Percentiles rank a stretch among this genome's conserved stretches.
Evolutionary conservation across 2,113 vertebrate genomes (phyloP).

Genomic region (Corythornis vintsioides): DNA sequence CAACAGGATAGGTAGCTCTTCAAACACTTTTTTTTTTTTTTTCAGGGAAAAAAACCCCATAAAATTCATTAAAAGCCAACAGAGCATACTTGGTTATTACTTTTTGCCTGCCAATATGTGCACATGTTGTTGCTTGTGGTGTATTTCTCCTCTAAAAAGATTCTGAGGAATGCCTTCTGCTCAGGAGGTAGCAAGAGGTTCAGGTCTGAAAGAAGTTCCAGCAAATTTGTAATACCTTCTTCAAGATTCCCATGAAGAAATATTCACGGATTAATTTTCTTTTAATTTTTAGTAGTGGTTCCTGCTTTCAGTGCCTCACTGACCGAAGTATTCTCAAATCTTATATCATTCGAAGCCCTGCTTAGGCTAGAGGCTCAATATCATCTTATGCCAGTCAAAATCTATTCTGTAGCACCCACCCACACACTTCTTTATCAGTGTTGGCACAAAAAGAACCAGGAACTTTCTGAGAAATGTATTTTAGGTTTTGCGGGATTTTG

Average conservation of each 20-base stretch:
- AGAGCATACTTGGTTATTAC: background rate
- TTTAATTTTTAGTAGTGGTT: background rate
- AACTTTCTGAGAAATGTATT: accelerated
- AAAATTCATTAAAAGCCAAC: background rate
- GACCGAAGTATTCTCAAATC: background rate
- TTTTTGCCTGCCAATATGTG: background rate
- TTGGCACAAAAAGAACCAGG: background rate
- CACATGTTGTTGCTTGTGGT: background rate
- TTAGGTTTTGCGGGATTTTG: background rate
- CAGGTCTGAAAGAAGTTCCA: background rate
- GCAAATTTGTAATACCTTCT: background rate
- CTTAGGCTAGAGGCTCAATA: background rate
- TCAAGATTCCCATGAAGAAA: background rate
- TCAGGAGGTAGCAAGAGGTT: background rate
- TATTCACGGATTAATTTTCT: background rate
- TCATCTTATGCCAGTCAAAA: background rate
- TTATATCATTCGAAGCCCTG: background rate
- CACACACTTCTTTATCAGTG: background rate
- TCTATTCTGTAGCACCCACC: background rate
- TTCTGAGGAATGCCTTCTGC: background rate
- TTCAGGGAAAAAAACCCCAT: background rate
- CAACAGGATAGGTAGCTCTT: background rate
- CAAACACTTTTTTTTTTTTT: background rate
- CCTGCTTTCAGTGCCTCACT: background rate
- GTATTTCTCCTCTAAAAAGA: background rate